Evolutionary conservation across 2,113 vertebrate genomes (phyloP).

Genomic region (Sceloporus undulatus): DNA sequence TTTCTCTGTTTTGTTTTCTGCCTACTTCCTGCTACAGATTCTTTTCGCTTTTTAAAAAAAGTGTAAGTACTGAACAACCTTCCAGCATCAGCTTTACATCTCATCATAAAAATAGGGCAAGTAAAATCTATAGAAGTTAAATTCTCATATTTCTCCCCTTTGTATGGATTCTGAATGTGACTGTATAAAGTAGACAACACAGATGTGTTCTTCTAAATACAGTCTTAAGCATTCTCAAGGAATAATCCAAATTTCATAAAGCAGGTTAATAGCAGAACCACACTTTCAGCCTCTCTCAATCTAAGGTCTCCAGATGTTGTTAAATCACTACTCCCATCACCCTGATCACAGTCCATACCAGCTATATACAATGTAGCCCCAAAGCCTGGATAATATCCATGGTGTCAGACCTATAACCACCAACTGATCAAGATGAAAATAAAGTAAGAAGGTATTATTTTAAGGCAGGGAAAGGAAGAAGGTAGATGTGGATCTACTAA

Average conservation of each 20-base stretch:
- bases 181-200: not conserved
- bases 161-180: conserved; percentile 24
- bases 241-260: not conserved
- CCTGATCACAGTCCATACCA: not conserved
- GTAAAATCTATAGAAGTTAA: conserved; percentile 48
- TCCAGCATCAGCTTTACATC: conserved; percentile 2
- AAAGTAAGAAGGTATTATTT: conserved; percentile 45
- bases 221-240: conserved; percentile 51
- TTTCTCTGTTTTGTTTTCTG: not conserved
- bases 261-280: conserved; percentile 47
- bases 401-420: not conserved
- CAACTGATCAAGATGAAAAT: conserved; percentile 49
- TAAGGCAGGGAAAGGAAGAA: conserved; percentile 5
- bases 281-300: not conserved
- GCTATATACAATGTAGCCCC: not conserved
- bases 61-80: not conserved
- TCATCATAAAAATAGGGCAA: conserved; percentile 40
- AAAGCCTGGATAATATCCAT: conserved; percentile 26
- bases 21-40: not conserved
- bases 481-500: not conserved
- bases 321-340: not conserved
- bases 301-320: no score
- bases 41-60: no score
- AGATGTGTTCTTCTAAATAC: conserved; percentile 53
- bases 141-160: conserved; percentile 47